Evolutionary conservation across 2,113 vertebrate genomes (phyloP).

Genomic region (Nycticorax nycticorax): DNA sequence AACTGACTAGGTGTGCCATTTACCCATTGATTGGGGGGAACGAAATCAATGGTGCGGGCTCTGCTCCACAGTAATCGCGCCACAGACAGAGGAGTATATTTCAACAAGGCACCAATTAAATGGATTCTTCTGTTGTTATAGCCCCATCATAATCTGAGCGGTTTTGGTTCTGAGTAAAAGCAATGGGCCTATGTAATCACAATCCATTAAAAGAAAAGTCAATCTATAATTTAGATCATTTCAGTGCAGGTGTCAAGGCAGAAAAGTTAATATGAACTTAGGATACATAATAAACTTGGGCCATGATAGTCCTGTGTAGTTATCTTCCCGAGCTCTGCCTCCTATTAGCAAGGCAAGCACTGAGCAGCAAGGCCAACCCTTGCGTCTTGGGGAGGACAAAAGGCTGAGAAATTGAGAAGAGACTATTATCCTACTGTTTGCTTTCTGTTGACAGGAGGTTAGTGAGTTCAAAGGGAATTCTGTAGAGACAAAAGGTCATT

Average conservation of each 20-base stretch:
- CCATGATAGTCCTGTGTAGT: neutral
- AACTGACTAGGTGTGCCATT: neutral
- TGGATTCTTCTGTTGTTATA: neutral
- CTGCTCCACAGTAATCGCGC: neutral
- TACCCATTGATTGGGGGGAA: neutral
- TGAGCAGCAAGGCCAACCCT: neutral
- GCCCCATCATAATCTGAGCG: neutral
- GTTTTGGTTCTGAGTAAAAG: neutral
- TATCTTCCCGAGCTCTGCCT: neutral
- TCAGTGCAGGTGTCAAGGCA: neutral
- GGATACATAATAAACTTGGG: neutral
- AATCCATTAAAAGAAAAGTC: neutral
- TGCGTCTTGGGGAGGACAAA: neutral
- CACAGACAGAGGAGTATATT: neutral
- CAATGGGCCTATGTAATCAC: neutral
- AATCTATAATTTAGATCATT: neutral
- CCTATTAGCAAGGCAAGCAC: neutral
- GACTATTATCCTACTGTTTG: neutral
- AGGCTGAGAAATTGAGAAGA: neutral
- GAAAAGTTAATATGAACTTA: neutral
- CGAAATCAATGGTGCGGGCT: neutral
- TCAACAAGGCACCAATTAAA: neutral
- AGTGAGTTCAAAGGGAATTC: neutral
- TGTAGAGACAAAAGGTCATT: constrained; percentile 2
- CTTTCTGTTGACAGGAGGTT: neutral